A percentile compares a stretch with the other conserved stretches of the same genome.
Conservation (phyloP, 2,113 vertebrate genomes). For the Helogale parvula region DNA sequence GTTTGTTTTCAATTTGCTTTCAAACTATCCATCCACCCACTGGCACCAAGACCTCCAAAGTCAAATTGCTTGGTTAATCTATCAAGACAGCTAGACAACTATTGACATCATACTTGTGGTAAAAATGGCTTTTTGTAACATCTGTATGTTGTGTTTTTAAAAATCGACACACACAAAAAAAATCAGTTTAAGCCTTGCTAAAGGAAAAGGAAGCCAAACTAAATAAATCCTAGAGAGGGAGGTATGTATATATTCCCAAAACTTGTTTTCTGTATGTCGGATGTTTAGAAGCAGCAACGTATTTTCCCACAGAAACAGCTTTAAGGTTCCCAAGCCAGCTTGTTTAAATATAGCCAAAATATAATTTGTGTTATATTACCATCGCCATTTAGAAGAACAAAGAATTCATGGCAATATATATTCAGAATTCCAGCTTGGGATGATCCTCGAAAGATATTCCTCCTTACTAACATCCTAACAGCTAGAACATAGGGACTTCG, state of each 20-base stretch:
- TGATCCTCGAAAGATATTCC: neutral
- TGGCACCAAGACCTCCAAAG: neutral
- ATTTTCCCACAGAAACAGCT: conserved; percentile 16
- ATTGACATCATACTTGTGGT: neutral
- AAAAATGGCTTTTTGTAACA: conserved; percentile 21
- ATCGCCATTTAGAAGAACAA: conserved; percentile 24
- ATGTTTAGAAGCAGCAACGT: neutral
- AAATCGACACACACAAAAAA: conserved; percentile 6
- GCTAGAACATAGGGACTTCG: neutral
- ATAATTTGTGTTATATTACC: conserved; percentile 12
- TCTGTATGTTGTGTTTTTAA: neutral
- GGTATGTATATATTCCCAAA: neutral
- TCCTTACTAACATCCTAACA: neutral
- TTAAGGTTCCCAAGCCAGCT: conserved; percentile 13
- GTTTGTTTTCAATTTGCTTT: neutral
- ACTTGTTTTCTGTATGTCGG: conserved; percentile 21
- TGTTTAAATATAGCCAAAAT: conserved; percentile 31
- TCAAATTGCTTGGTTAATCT: neutral
- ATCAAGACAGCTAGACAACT: neutral
- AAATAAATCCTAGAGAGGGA: conserved; percentile 30
- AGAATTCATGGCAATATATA: neutral
- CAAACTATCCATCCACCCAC: neutral
- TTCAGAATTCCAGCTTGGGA: neutral
- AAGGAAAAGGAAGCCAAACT: conserved; percentile 40
- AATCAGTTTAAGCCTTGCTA: neutral